Evolutionary conservation across 2,888 invertebrate species (phyloP).

Genomic region (Acanthacorydalis orientalis): DNA sequence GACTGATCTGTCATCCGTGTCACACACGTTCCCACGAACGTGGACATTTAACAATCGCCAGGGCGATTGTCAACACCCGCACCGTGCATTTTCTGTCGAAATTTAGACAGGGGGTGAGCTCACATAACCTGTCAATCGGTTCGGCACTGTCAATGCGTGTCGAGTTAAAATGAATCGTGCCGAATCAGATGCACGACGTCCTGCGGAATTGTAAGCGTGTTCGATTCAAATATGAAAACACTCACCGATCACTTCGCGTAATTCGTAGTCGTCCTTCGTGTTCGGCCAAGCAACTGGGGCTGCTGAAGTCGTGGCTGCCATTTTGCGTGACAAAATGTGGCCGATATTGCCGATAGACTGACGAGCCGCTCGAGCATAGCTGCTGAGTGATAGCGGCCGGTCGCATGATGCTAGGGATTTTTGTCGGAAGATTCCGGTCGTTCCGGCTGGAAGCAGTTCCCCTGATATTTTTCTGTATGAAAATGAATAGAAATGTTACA

Average conservation of each 20-base stretch:
- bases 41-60: no score
- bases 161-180: no score
- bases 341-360: constrained; percentile 29
- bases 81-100: no score
- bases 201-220: no score
- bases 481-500: neutral
- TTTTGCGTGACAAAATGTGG: constrained; percentile 40
- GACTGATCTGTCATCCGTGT: no score
- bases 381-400: constrained; percentile 24
- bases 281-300: constrained; percentile 61
- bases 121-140: no score
- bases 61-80: no score
- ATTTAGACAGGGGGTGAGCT: no score
- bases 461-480: constrained; percentile 38
- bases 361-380: constrained; percentile 25
- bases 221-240: constrained; percentile 13
- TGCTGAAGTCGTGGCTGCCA: constrained; percentile 36
- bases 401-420: constrained; percentile 31
- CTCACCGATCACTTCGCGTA: constrained; percentile 85
- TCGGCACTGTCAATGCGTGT: no score
- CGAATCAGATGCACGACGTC: no score
- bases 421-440: constrained; percentile 41
- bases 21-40: no score
- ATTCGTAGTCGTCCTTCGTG: constrained; percentile 79
- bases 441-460: constrained; percentile 39